Base-by-base conservation (phyloP, 1,140 invertebrate genomes). In the Popillia japonica region DNA sequence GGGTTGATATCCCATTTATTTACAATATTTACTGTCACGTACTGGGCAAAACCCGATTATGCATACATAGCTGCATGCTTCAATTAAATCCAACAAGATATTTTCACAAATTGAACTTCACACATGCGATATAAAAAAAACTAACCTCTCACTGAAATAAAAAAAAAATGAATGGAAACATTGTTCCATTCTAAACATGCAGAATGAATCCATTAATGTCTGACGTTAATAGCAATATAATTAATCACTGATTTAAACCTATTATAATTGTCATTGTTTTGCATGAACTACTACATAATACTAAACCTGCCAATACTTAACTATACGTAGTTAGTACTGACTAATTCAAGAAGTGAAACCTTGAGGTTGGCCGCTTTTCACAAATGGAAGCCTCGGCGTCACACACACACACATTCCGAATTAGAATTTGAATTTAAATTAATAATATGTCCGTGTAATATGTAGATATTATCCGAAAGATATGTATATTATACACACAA, bases 361-460 rank as follows among this genome's bases (percentile, higher is more conserved):
- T 55, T 55, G 48, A 55, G 14, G 48, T 55, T n/a, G 3, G 42
- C 9, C n/a, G 48, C 48, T 55, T 55, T 55, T 55, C 48, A 20
- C 48, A 17, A 55, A 55, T 55, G 48, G 48, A 55, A 55, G 11
- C 17, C 17, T 17, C 27, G 14, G 14, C 48, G 48, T 55, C 48
- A n/a, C 48, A 55, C 48, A 17, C 48, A 55, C 17, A n/a, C n/a
- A n/a, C n/a, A n/a, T n/a, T n/a, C n/a, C n/a, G n/a, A n/a, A n/a
- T 17, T 14, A 55, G 2, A 55, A 55, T 55, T 55, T 55, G 14
- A 55, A 55, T 55, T 55, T 55, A 4, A 34, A 34, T 34, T 55
- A 55, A 55, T 55, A 17, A 17, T 55, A n/a, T n/a, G 14, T n/a
- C 48, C 48, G 48, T 55, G 48, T 55, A 55, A 55, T 55, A 55